phyloP scores from a whole-genome alignment of 2,113 vertebrate species.

The Orcinus orca region DNA sequence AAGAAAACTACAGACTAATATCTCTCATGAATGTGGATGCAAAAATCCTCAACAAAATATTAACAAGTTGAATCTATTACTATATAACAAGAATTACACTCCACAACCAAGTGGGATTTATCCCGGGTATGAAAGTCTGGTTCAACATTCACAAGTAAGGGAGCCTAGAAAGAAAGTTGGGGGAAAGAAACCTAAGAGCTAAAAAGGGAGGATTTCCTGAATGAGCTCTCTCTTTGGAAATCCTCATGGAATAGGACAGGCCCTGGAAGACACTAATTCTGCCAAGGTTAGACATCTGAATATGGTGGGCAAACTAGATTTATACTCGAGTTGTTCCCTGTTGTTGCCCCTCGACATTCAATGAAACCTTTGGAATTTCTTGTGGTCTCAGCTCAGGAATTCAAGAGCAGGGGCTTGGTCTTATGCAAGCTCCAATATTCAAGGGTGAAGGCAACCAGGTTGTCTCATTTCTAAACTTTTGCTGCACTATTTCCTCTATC shows the following conservation, averaged over 20 bases:
- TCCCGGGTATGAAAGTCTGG: neutral
- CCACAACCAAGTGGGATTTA: neutral
- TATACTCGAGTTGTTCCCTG: neutral
- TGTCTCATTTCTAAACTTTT: too few relatives aligned
- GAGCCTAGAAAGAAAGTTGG: neutral
- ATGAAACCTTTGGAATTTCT: neutral
- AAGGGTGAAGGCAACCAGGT: neutral
- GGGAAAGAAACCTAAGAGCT: neutral
- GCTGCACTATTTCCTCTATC: too few relatives aligned
- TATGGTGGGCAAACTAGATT: neutral
- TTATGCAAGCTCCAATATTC: neutral
- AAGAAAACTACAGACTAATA: neutral
- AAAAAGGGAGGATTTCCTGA: neutral
- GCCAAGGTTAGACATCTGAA: neutral
- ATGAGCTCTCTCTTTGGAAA: neutral
- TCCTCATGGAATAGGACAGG: neutral
- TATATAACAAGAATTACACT: neutral
- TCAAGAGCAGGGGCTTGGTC: neutral
- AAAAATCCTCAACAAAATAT: neutral
- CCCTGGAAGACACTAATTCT: neutral
- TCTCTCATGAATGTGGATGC: neutral
- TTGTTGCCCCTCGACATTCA: neutral
- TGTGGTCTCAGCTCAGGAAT: neutral
- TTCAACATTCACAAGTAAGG: neutral
- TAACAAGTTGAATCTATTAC: neutral